Evolutionary conservation across 2,888 invertebrate species (phyloP).

Genomic region (Mellilla xanthometata): DNA sequence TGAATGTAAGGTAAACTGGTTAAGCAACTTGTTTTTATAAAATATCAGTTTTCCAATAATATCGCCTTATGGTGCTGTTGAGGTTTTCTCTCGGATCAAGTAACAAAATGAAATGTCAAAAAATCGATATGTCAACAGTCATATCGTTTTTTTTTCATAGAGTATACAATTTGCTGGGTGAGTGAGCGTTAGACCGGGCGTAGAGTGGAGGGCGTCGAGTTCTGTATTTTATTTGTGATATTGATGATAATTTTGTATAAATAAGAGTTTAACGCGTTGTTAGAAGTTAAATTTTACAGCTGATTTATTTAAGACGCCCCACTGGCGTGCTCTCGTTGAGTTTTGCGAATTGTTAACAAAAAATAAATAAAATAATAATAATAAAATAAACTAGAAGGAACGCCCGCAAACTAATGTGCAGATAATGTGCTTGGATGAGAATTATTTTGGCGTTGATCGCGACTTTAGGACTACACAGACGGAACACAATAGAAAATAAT

Average conservation of each 20-base stretch:
- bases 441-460: slow-evolving; percentile 5
- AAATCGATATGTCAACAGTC: no score
- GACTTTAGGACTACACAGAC: not conserved
- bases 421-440: slow-evolving; percentile 18
- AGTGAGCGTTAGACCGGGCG: no score
- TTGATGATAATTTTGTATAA: slow-evolving; percentile 76
- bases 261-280: slow-evolving; percentile 77
- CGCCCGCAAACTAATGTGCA: slow-evolving; percentile 20
- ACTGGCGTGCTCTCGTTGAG: slow-evolving; percentile 20
- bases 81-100: no score
- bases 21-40: no score
- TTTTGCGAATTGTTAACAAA: slow-evolving; percentile 24
- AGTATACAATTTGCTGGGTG: no score
- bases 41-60: no score
- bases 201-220: slow-evolving; percentile 41
- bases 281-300: slow-evolving; percentile 69
- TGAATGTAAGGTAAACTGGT: no score
- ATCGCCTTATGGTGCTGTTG: no score
- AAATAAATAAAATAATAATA: slow-evolving; percentile 6
- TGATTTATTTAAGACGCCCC: slow-evolving; percentile 47
- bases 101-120: no score
- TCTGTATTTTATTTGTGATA: slow-evolving; percentile 78
- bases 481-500: no score
- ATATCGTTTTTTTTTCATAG: no score
- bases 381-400: slow-evolving; percentile 16